A percentile compares a stretch with the other conserved stretches of the same genome.
phyloP scores from a whole-genome alignment of 2,888 invertebrate species.

The Proisotoma minuta region DNA sequence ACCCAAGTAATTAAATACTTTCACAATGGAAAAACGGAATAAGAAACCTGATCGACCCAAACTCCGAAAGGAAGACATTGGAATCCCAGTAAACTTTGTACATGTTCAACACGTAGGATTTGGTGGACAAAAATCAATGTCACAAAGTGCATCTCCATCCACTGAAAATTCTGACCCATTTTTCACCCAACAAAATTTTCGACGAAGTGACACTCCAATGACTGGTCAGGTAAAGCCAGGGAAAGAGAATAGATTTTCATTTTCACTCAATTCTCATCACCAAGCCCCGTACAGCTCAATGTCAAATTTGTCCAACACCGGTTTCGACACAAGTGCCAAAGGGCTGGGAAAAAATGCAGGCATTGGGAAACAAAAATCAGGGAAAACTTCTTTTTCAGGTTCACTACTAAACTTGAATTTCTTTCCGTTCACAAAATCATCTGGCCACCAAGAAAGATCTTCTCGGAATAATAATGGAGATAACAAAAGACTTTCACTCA shows the following conservation, averaged over 20 bases:
- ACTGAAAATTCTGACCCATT: slow-evolving; percentile 18
- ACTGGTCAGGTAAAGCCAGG: neutral
- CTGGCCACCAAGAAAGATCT: neutral
- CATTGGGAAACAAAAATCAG: neutral
- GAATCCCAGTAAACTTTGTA: slow-evolving; percentile 31
- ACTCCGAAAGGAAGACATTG: slow-evolving; percentile 35
- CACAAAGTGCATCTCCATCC: slow-evolving; percentile 3
- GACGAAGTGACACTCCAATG: neutral
- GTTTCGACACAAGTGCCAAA: neutral
- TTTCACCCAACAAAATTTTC: slow-evolving; percentile 18
- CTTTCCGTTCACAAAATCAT: neutral
- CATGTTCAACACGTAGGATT: slow-evolving; percentile 35
- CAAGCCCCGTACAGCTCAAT: neutral
- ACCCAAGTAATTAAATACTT: too few species aligned
- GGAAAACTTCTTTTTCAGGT: slow-evolving; percentile 23
- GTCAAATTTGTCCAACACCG: slow-evolving; percentile 2
- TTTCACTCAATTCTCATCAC: neutral
- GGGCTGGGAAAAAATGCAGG: neutral
- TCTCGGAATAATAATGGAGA: neutral
- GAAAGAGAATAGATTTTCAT: neutral
- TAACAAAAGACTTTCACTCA: slow-evolving; percentile 10
- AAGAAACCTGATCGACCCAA: neutral
- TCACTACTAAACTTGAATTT: slow-evolving; percentile 34
- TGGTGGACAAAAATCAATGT: neutral
- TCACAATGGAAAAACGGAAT: slow-evolving; percentile 2